Conservation (phyloP, 1,140 invertebrate species). For the Penaeus japonicus region DNA sequence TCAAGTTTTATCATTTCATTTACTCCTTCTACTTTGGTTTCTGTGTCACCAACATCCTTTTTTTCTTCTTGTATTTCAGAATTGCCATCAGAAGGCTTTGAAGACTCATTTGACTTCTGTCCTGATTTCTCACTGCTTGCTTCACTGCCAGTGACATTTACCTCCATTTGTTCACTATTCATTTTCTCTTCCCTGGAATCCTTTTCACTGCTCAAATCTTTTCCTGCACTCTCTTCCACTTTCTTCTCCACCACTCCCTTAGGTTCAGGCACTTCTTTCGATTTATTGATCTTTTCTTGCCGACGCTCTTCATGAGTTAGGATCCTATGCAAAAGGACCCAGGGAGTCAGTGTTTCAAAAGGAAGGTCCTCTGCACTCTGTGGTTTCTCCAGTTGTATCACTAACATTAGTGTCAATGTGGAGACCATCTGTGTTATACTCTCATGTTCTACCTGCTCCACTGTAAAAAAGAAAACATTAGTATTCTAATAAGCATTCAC, state of each 20-base stretch:
- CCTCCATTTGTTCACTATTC: not conserved
- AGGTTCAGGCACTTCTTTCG: not conserved
- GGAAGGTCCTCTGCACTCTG: slow-evolving; percentile 69
- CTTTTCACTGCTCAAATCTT: not conserved
- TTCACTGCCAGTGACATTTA: not conserved
- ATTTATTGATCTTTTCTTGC: slow-evolving; percentile 7
- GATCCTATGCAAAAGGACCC: slow-evolving; percentile 80
- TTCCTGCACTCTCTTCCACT: not conserved
- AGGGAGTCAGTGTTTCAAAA: slow-evolving; percentile 77
- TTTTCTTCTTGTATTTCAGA: not conserved
- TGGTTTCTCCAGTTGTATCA: slow-evolving; percentile 73
- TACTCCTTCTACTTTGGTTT: not conserved
- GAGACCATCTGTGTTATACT: slow-evolving; percentile 71
- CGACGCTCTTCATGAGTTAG: slow-evolving; percentile 62
- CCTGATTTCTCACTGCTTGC: too few relatives aligned
- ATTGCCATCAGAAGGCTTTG: not conserved
- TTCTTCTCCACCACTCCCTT: not conserved
- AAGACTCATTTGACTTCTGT: too few relatives aligned
- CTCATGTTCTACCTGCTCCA: slow-evolving; percentile 61
- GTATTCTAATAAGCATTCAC: too few relatives aligned
- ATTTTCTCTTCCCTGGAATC: not conserved
- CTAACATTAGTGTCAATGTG: slow-evolving; percentile 78
- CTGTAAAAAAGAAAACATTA: not conserved
- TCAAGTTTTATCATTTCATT: slow-evolving; percentile 61
- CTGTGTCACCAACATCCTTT: not conserved